Percentiles rank a stretch among this genome's conserved stretches.
Conservation (phyloP, 2,113 vertebrate species). For the Anguilla rostrata region DNA sequence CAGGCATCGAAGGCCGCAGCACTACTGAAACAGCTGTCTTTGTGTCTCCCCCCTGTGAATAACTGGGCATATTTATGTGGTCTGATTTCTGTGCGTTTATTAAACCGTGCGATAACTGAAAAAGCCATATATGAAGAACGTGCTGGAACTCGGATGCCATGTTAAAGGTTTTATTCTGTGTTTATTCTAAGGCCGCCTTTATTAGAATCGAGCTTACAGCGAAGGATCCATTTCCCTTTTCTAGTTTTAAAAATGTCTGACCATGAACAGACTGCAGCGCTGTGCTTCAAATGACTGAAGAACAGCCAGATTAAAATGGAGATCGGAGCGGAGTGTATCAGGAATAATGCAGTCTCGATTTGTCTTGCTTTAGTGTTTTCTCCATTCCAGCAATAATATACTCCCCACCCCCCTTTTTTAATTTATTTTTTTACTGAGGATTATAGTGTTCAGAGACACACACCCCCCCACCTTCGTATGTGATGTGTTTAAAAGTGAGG, state of each 20-base stretch:
- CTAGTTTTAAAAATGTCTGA: no score
- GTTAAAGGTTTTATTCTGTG: not conserved
- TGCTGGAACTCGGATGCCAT: slow-evolving; percentile 13
- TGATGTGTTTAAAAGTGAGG: not conserved
- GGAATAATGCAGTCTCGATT: no score
- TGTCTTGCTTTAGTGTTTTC: not conserved
- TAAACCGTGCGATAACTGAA: slow-evolving; percentile 27
- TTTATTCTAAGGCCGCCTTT: not conserved
- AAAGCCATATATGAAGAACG: slow-evolving; percentile 46
- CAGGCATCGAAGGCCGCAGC: not conserved
- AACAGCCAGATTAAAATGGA: not conserved
- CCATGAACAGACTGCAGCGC: no score
- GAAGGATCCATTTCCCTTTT: no score
- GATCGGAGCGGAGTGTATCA: not conserved
- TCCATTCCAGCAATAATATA: not conserved
- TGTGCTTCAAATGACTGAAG: no score
- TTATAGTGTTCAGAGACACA: no score
- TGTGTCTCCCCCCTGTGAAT: slow-evolving; percentile 18
- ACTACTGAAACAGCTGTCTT: slow-evolving; percentile 18
- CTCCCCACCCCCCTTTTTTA: no score
- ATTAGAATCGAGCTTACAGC: not conserved
- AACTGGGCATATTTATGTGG: slow-evolving; percentile 3
- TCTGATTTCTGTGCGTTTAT: slow-evolving; percentile 18
- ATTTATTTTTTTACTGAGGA: no score
- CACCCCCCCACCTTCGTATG: not conserved